Evolutionary conservation across 2,797 vertebrate genomes (phyloP).

Genomic region (Hapalemur alaotrensis): DNA sequence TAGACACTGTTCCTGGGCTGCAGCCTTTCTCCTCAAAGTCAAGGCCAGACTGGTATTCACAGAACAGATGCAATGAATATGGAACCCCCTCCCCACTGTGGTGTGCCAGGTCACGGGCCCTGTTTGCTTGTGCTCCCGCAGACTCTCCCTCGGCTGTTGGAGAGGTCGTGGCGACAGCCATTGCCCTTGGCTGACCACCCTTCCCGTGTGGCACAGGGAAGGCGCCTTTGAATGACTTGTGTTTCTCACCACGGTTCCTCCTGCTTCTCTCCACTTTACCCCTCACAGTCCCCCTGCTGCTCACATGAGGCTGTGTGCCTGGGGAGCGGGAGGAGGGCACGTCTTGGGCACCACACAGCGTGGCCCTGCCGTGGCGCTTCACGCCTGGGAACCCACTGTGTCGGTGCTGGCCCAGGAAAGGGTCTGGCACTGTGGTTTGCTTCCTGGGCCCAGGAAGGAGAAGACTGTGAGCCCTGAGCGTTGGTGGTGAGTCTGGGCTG

Average conservation of each 20-base stretch:
- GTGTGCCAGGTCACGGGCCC: neutral
- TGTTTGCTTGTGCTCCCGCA: neutral
- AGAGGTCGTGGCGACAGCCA: neutral
- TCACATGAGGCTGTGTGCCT: neutral
- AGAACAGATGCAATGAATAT: neutral
- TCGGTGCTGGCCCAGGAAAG: constrained; percentile 38
- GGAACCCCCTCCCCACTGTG: neutral
- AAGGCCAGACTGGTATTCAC: neutral
- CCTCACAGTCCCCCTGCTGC: neutral
- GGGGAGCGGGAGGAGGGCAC: neutral
- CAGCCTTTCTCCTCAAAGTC: neutral
- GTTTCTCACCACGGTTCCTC: neutral
- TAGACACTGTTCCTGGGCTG: neutral
- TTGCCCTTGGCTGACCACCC: neutral
- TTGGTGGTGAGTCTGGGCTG: constrained; percentile 13
- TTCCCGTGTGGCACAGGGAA: neutral
- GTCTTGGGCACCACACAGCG: neutral
- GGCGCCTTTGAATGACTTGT: neutral
- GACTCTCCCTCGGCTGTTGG: neutral
- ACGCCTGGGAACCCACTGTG: constrained; percentile 6
- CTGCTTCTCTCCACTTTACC: neutral
- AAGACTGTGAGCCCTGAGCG: neutral
- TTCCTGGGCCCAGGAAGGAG: constrained; percentile 19
- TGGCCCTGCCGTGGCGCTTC: constrained; percentile 54
- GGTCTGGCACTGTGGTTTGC: constrained; percentile 17